phyloP scores from a whole-genome alignment of 2,888 invertebrate species.

The Drosophila niveifrons region DNA sequence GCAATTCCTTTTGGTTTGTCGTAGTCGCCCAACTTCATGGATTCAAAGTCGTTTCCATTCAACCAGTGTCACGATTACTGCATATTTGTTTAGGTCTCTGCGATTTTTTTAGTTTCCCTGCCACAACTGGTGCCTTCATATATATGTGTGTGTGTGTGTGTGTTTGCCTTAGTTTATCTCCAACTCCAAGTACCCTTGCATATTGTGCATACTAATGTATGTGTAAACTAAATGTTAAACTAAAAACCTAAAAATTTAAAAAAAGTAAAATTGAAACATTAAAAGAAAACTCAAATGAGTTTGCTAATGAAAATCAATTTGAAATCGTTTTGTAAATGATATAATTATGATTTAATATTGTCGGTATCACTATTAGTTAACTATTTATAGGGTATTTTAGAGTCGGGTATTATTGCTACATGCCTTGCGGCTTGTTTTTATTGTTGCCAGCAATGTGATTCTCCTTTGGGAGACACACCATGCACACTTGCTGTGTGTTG shows the following conservation, averaged over 20 bases:
- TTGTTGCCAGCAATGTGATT: slow-evolving; percentile 56
- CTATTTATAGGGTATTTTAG: slow-evolving; percentile 2
- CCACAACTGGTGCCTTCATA: slow-evolving; percentile 30
- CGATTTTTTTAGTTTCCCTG: slow-evolving; percentile 14
- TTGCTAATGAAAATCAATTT: no score
- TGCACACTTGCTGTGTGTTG: slow-evolving; percentile 27
- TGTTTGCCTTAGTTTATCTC: slow-evolving; percentile 52
- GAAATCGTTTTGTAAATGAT: no score
- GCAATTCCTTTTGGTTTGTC: slow-evolving; percentile 57
- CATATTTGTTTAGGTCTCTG: slow-evolving; percentile 70
- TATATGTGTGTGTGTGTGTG: no score
- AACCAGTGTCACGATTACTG: slow-evolving; percentile 49
- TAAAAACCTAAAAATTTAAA: no score
- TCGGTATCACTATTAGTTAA: background rate
- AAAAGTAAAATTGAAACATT: no score
- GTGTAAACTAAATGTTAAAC: no score
- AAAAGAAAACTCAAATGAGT: no score
- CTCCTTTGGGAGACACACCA: slow-evolving; percentile 31
- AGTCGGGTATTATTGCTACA: background rate
- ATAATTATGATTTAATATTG: no score
- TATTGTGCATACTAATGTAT: background rate
- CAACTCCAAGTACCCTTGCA: background rate
- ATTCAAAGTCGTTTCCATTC: slow-evolving; percentile 12
- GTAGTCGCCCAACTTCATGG: background rate
- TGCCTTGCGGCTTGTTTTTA: slow-evolving; percentile 27